phyloP scores from a whole-genome alignment of 2,113 vertebrate species.

The Mesitornis unicolor region DNA sequence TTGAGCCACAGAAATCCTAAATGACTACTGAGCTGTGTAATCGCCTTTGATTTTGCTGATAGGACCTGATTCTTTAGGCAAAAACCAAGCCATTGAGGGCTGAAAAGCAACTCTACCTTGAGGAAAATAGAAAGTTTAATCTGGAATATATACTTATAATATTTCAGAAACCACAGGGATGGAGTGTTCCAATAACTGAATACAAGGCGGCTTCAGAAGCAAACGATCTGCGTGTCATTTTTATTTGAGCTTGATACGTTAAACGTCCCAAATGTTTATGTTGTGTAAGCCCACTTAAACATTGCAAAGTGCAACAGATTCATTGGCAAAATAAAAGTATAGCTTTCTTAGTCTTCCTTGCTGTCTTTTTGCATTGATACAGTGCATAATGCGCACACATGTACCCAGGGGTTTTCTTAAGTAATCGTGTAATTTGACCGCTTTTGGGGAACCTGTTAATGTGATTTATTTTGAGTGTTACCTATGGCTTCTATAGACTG shows the following conservation, averaged over 20 bases:
- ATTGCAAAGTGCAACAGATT: slow-evolving; percentile 71
- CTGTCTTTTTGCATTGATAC: slow-evolving; percentile 34
- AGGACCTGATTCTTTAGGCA: slow-evolving; percentile 83
- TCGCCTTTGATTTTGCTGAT: slow-evolving; percentile 88
- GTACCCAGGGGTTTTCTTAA: slow-evolving; percentile 43
- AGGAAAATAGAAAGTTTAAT: slow-evolving; percentile 79
- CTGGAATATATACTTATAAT: slow-evolving; percentile 84
- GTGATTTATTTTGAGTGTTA: slow-evolving; percentile 63
- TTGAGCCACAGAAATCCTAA: slow-evolving; percentile 91
- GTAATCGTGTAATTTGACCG: slow-evolving; percentile 58
- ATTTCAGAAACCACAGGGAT: slow-evolving; percentile 82
- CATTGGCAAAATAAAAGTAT: slow-evolving; percentile 61
- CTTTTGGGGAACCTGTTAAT: slow-evolving; percentile 65
- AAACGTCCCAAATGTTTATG: slow-evolving; percentile 77
- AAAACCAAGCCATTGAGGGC: slow-evolving; percentile 78
- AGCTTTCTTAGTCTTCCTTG: background rate
- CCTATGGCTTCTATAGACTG: slow-evolving; percentile 27
- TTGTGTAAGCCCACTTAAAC: slow-evolving; percentile 73
- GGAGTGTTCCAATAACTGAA: slow-evolving; percentile 84
- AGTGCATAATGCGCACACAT: background rate
- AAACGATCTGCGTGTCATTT: slow-evolving; percentile 75
- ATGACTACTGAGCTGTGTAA: slow-evolving; percentile 88
- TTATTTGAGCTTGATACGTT: slow-evolving; percentile 81
- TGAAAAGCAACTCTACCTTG: slow-evolving; percentile 78
- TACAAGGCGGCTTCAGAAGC: slow-evolving; percentile 86